Base-by-base conservation (phyloP, 2,113 vertebrate species). In the Hippocampus mohnikei region DNA sequence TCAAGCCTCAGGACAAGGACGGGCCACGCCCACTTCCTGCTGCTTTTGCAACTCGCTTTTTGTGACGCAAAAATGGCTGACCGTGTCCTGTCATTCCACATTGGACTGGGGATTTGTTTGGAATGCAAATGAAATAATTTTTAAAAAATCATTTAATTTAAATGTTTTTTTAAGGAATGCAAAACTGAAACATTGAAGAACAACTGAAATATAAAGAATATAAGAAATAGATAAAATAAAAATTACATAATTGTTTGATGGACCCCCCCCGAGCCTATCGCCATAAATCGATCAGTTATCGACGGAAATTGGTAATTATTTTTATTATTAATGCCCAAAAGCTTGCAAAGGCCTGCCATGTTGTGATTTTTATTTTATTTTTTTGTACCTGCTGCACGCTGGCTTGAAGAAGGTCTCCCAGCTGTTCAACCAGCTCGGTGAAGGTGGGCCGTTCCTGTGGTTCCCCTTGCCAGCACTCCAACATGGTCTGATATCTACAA, bases 391-490 rank as follows among this genome's bases (percentile, higher is more conserved):
- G 95, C 85, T 98, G 94, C n/a, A 97, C 95, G 0, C 93, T 98
- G 68, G 95, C 96, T 86, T 97, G 95, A 0, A 97, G 94, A n/a
- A 98, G 89, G 69, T 98, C 95, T 85, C 96, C 96, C 23, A 98
- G 87, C 67, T 87, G 90, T 73, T 95, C 94, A 74, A 97, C 95
- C 11, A 98, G 92, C 71, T 96, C 94, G 0, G 90, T 95, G 91
- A 97, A 98, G 1, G 91, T 96, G 0, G 95, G 95, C 29, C 95
- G 89, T 66, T 95, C 89, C 3, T 86, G 88, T 13, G 94, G 90
- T 1, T 93, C 91, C 0, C 95, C 93, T 0, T 95, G 93, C 95
- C 96, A 98, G 74, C 96, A 96, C 60, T 96, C 94, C 89, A 98
- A 87, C 95, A 98, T 98, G 29, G 95, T 96, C 88, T 96, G 93